A percentile compares a stretch with the other conserved stretches of the same genome.
Evolutionary conservation across 2,888 invertebrate species (phyloP).

Genomic region (Cryptus viduatorius): DNA sequence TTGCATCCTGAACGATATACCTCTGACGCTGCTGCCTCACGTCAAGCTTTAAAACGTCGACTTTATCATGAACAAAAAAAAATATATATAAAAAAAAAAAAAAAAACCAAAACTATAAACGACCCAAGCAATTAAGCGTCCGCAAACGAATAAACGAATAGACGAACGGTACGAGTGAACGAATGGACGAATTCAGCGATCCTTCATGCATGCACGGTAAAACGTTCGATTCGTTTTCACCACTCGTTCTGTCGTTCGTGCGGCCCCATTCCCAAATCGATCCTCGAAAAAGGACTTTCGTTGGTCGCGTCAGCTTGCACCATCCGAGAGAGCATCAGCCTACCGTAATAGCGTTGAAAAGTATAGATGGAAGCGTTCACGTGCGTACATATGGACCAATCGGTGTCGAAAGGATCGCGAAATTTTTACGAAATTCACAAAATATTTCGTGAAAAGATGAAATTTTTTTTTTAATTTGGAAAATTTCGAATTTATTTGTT

Average conservation of each 20-base stretch:
- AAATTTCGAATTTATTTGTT: neutral
- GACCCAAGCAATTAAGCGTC: slow-evolving; percentile 33
- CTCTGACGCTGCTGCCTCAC: neutral
- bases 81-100: slow-evolving; percentile 5
- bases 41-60: slow-evolving; percentile 23
- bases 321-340: neutral
- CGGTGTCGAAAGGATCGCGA: neutral
- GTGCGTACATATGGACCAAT: neutral
- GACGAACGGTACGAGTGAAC: neutral
- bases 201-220: neutral
- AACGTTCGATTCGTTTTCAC: slow-evolving; percentile 14
- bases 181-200: slow-evolving; percentile 19
- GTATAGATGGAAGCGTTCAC: neutral
- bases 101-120: slow-evolving; percentile 22
- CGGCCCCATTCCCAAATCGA: slow-evolving; percentile 27
- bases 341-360: neutral
- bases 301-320: slow-evolving; percentile 22
- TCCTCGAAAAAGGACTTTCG: slow-evolving; percentile 30
- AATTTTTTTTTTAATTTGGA: neutral
- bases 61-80: slow-evolving; percentile 13
- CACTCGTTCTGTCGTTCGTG: neutral
- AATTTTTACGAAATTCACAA: neutral
- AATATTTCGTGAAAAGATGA: neutral
- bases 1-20: neutral
- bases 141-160: slow-evolving; percentile 1